Conservation (phyloP, 2,113 vertebrate genomes). For the Cyphomyrus plagiostoma region DNA sequence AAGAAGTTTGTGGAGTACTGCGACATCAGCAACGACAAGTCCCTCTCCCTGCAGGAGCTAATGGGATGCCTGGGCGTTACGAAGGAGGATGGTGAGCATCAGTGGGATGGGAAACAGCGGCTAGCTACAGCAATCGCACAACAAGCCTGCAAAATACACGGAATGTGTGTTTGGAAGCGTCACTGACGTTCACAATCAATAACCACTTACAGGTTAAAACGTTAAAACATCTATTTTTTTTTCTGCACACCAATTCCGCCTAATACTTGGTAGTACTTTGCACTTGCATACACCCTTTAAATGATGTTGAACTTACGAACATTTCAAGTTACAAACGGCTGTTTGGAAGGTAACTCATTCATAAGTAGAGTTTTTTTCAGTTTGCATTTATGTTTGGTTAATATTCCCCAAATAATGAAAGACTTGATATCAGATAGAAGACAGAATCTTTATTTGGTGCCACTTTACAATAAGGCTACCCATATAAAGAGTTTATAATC, state of each 20-base stretch:
- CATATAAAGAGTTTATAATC: no score
- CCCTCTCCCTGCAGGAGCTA: conserved; percentile 82
- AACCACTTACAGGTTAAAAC: background rate
- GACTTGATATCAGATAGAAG: background rate
- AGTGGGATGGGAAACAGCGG: background rate
- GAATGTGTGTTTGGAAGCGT: background rate
- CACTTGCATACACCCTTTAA: no score
- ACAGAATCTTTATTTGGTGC: background rate
- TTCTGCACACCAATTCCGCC: no score
- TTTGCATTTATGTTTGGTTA: background rate
- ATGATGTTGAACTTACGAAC: background rate
- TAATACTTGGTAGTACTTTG: no score
- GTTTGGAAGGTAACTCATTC: no score
- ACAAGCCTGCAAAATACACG: background rate
- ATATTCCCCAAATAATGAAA: background rate
- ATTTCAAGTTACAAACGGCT: no score
- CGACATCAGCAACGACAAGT: conserved; percentile 82
- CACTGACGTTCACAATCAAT: no score
- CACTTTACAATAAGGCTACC: no score
- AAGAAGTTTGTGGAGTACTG: conserved; percentile 97
- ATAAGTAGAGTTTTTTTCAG: background rate
- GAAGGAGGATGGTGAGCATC: conserved; percentile 71
- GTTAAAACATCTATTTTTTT: background rate
- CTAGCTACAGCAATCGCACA: background rate
- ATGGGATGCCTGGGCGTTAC: conserved; percentile 89